These are phyloP conservation scores for Malachius bipustulatus DNA, from an alignment of 2,888 invertebrate species.

Conservation along the genomic window DNA sequence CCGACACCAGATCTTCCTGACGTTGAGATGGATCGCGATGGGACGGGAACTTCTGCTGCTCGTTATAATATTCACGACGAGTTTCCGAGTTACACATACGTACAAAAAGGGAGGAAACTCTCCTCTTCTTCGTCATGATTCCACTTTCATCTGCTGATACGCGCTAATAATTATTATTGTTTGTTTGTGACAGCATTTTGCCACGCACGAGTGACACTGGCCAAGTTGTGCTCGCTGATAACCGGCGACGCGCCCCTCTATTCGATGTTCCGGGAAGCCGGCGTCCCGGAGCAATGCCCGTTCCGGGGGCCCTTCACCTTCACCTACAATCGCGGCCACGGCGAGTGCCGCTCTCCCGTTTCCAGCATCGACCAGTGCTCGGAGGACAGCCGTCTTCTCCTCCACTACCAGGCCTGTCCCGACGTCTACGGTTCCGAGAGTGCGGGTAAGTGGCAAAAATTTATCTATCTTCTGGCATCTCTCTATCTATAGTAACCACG, in stretches of 20 bases:
- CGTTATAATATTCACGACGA: no score
- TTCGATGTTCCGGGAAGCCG: constrained; percentile 82
- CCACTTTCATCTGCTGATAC: no score
- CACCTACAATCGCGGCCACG: constrained; percentile 84
- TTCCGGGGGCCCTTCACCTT: constrained; percentile 82
- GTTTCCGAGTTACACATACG: no score
- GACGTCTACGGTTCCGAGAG: constrained; percentile 85
- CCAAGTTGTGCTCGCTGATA: constrained; percentile 73
- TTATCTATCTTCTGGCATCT: no score
- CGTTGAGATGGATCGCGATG: no score
- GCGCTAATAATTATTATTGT: background rate
- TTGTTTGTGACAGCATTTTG: constrained; percentile 51
- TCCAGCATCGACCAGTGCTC: constrained; percentile 92
- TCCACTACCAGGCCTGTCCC: constrained; percentile 89
- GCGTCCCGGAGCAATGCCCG: constrained; percentile 81
- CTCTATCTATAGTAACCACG: no score
- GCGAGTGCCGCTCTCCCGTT: constrained; percentile 78
- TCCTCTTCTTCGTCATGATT: no score
- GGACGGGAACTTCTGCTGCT: no score
- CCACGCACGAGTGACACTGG: constrained; percentile 59
- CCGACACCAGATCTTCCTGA: no score
- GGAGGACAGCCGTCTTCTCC: constrained; percentile 76
- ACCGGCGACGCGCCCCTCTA: constrained; percentile 81
- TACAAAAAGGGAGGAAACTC: no score
- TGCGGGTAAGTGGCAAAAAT: constrained; percentile 56